phyloP scores from a whole-genome alignment of 2,113 vertebrate species.

The Mesembrinibis cayennensis region DNA sequence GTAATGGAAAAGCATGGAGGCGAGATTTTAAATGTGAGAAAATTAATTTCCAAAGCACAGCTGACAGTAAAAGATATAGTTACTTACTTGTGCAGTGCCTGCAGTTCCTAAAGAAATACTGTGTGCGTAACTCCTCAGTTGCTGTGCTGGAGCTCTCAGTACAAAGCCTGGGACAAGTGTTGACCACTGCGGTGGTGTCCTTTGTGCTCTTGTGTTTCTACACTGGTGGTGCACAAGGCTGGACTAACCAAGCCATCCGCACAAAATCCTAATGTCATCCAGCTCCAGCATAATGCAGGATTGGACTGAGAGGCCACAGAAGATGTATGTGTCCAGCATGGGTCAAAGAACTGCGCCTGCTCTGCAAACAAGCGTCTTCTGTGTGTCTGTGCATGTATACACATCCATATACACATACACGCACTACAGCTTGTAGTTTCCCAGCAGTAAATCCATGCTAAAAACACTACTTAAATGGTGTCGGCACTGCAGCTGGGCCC shows the following conservation, averaged over 20 bases:
- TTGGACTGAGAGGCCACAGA: not conserved
- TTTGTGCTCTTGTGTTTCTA: not conserved
- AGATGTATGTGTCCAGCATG: rapidly evolving
- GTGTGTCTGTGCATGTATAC: no score
- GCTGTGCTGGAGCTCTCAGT: not conserved
- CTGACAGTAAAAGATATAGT: not conserved
- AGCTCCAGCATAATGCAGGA: not conserved
- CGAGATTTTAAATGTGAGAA: not conserved
- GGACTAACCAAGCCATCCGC: not conserved
- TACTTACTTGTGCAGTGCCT: not conserved
- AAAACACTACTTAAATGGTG: not conserved
- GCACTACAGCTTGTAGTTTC: not conserved
- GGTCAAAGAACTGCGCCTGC: not conserved
- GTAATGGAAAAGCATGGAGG: not conserved
- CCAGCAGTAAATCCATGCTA: not conserved
- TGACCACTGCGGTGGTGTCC: not conserved
- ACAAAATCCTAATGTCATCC: not conserved
- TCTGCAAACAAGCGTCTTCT: not conserved
- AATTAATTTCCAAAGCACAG: not conserved
- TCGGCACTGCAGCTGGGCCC: rapidly evolving
- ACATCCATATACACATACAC: not conserved
- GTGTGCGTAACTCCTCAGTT: not conserved
- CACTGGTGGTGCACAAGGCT: not conserved
- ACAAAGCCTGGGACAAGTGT: not conserved
- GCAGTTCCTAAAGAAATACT: not conserved